These are phyloP conservation scores for Turdus rufiventris DNA, from an alignment of 2,113 vertebrate genomes.

Conservation along the genomic window DNA sequence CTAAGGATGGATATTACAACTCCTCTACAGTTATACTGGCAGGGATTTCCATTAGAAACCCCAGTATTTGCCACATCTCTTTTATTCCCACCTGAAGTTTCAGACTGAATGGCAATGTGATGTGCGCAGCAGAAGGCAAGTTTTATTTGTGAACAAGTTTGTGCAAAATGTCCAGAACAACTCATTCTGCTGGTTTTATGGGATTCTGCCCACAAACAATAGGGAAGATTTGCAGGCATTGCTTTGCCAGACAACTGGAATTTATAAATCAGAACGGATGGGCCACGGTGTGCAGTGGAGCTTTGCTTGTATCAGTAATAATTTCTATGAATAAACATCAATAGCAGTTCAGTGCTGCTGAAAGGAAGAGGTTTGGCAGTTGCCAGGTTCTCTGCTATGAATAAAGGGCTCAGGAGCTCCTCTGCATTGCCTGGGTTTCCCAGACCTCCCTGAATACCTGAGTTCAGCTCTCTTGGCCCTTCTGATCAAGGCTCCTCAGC, in stretches of 20 bases:
- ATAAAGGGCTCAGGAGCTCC: not conserved
- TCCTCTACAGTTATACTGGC: not conserved
- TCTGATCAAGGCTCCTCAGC: not conserved
- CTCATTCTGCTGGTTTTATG: not conserved
- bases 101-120: not conserved
- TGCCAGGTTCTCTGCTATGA: not conserved
- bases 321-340: slow-evolving; percentile 6
- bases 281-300: not conserved
- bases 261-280: not conserved
- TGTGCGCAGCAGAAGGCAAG: not conserved
- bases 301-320: not conserved
- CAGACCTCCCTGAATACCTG: not conserved
- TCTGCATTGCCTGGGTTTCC: not conserved
- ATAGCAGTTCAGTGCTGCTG: not conserved
- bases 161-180: not conserved
- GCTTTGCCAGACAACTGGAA: not conserved
- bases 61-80: not conserved
- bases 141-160: slow-evolving; percentile 3
- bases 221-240: not conserved
- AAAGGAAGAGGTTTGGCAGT: not conserved
- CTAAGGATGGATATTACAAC: not conserved
- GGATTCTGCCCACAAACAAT: slow-evolving; percentile 1
- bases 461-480: not conserved
- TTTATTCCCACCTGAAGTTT: slow-evolving; percentile 17
- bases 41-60: slow-evolving; percentile 35